A percentile compares a stretch with the other conserved stretches of the same genome.
Evolutionary conservation across 2,888 invertebrate species (phyloP).

Genomic region (Lomographa bimaculata): DNA sequence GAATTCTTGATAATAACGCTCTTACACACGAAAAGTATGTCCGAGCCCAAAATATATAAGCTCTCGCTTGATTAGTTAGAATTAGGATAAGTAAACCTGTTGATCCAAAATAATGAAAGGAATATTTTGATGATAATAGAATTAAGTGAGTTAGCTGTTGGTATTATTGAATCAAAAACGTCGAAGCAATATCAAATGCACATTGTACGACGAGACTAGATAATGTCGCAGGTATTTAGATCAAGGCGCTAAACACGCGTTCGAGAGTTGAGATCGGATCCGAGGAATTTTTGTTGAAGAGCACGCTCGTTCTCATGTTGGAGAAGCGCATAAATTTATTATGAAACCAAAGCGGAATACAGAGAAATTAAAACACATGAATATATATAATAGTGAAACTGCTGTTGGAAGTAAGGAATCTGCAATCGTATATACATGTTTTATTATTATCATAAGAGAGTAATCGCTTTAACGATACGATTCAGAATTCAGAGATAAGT

Average conservation of each 20-base stretch:
- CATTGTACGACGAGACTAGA: constrained; percentile 63
- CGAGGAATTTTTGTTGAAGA: constrained; percentile 75
- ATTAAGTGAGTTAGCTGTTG: neutral
- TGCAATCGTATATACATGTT: neutral
- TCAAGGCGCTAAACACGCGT: constrained; percentile 81
- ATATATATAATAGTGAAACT: constrained; percentile 36
- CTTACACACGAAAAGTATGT: neutral
- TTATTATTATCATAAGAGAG: too few relatives aligned
- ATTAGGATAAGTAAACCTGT: too few relatives aligned
- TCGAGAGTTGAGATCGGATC: constrained; percentile 75
- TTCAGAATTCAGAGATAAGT: too few relatives aligned
- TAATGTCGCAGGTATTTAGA: constrained; percentile 82
- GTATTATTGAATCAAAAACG: constrained; percentile 39
- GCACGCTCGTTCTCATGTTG: constrained; percentile 61
- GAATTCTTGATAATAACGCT: constrained; percentile 5
- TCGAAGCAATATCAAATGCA: constrained; percentile 59
- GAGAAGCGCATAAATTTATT: constrained; percentile 62
- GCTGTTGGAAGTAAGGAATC: constrained; percentile 12
- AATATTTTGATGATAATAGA: neutral
- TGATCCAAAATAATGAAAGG: neutral
- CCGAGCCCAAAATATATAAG: neutral
- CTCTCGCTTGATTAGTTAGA: too few relatives aligned
- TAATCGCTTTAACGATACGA: neutral
- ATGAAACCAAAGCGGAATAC: constrained; percentile 58
- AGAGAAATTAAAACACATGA: constrained; percentile 34